Base-by-base conservation (phyloP, 2,888 invertebrate genomes). In the Marasmarcha lunaedactyla region DNA sequence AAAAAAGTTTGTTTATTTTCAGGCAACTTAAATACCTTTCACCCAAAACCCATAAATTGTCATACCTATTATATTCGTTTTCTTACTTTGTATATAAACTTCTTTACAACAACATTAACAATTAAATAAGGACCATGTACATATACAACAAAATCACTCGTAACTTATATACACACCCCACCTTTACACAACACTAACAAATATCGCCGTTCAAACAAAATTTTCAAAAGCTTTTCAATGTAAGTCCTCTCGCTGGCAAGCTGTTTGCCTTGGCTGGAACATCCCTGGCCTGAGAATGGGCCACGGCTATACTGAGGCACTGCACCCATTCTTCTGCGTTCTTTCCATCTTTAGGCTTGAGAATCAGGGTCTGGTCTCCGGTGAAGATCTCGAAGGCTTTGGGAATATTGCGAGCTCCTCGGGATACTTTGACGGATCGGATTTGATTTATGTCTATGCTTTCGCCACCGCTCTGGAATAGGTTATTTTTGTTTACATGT, bases 331-430 rank as follows among this genome's bases (percentile, higher is more conserved):
- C 93, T 74, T 97, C 96, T 1, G 95, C 96, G 69, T 96, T 93
- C 73, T 94, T 94, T 35, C 94, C 94, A 65, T 95, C 95, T 71
- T 94, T 95, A 5, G 97, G 97, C 79, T 97, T 97, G 51, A 97
- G 87, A 57, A 96, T 94, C 50, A 95, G 89, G 7, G 94, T 93
- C 71, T 94, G 94, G 72, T 96, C 94, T 39, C 92, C 92, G 0
- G 97, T 97, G 83, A 97, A 97, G 55, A 97, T 97, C 85, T 97
- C 97, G 83, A 97, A 97, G 1, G 96, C 96, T 70, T 95, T 95
- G 14, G 97, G 96, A 55, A 97, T 95, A 77, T 95, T 94, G 39
- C 96, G 87, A 7, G 95, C 94, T 39, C 95, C 93, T 37, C 94
- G 86, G 1, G 95, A 92, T 9, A 97, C 96, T 60, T 96, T 93